These are phyloP conservation scores for Hipposideros armiger DNA, from an alignment of 2,113 vertebrate genomes.

Conservation along the genomic window DNA sequence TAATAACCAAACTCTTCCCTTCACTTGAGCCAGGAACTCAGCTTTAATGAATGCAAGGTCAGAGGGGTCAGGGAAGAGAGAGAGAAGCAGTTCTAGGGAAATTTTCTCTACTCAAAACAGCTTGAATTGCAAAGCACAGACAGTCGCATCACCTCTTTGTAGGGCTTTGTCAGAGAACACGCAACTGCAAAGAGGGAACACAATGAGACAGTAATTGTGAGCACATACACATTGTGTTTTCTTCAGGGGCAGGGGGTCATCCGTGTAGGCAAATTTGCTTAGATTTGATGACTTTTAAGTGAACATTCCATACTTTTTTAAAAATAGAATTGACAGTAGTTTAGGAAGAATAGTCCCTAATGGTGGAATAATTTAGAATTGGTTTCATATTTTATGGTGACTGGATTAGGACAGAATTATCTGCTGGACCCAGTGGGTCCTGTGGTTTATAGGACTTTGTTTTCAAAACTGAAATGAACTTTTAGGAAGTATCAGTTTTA, in stretches of 20 bases:
- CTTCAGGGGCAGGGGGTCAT: conserved; percentile 38
- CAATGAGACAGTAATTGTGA: conserved; percentile 45
- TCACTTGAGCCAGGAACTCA: conserved; percentile 71
- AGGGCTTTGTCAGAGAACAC: conserved; percentile 43
- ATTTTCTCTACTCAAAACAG: conserved; percentile 70
- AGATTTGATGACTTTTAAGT: conserved; percentile 49
- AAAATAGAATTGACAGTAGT: conserved; percentile 47
- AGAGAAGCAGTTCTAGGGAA: conserved; percentile 19
- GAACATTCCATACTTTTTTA: conserved; percentile 41
- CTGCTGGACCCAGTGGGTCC: background rate
- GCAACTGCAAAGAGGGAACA: conserved; percentile 23
- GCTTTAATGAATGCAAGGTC: conserved; percentile 61
- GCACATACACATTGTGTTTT: conserved; percentile 6
- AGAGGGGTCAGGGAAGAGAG: conserved; percentile 48
- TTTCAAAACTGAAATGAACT: conserved; percentile 49
- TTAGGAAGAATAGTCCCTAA: conserved; percentile 37
- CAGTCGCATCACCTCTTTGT: background rate
- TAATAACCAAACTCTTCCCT: conserved; percentile 77
- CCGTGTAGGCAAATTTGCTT: conserved; percentile 49
- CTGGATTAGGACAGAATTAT: conserved; percentile 54
- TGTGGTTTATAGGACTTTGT: background rate
- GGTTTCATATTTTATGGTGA: conserved; percentile 49
- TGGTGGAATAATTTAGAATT: conserved; percentile 21
- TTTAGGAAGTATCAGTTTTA: conserved; percentile 21
- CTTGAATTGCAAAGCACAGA: conserved; percentile 46